phyloP scores from a whole-genome alignment of 2,113 vertebrate species.

The Lampris incognitus region DNA sequence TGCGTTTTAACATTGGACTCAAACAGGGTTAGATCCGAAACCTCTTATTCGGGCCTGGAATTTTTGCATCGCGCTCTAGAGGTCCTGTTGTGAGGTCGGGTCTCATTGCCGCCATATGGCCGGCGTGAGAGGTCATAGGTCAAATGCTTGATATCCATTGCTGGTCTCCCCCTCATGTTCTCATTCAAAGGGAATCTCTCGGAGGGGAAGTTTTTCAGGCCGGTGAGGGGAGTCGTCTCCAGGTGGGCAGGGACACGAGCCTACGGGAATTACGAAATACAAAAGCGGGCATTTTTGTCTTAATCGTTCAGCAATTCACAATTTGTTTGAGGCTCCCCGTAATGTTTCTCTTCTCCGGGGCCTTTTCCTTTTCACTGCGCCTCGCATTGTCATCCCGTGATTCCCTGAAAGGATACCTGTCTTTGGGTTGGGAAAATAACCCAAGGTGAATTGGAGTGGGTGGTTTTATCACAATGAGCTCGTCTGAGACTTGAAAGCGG shows the following conservation, averaged over 20 bases:
- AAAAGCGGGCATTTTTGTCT: constrained; percentile 23
- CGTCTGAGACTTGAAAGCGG: constrained; percentile 76
- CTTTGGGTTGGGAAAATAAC: constrained; percentile 76
- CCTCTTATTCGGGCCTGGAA: too few relatives aligned
- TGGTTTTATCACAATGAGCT: constrained; percentile 56
- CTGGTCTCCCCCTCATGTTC: constrained; percentile 34
- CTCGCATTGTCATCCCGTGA: constrained; percentile 56
- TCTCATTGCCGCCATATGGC: constrained; percentile 17
- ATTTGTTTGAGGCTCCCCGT: constrained; percentile 62
- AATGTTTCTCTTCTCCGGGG: constrained; percentile 54
- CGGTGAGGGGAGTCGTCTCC: constrained; percentile 29
- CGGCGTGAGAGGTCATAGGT: constrained; percentile 39
- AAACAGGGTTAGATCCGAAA: too few relatives aligned
- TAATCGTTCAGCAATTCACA: constrained; percentile 60
- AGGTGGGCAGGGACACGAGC: constrained; percentile 63
- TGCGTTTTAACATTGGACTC: too few relatives aligned
- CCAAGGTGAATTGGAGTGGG: constrained; percentile 54
- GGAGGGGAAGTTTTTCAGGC: constrained; percentile 34
- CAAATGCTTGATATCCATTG: constrained; percentile 51
- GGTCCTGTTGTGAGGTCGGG: too few relatives aligned
- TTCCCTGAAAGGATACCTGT: constrained; percentile 62
- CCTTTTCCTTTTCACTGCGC: constrained; percentile 31
- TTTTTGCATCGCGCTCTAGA: too few relatives aligned
- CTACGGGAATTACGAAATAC: constrained; percentile 29
- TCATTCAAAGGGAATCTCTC: constrained; percentile 40